A percentile compares a stretch with the other conserved stretches of the same genome.
Evolutionary conservation across 2,113 vertebrate species (phyloP).

Genomic region (Bos indicus): DNA sequence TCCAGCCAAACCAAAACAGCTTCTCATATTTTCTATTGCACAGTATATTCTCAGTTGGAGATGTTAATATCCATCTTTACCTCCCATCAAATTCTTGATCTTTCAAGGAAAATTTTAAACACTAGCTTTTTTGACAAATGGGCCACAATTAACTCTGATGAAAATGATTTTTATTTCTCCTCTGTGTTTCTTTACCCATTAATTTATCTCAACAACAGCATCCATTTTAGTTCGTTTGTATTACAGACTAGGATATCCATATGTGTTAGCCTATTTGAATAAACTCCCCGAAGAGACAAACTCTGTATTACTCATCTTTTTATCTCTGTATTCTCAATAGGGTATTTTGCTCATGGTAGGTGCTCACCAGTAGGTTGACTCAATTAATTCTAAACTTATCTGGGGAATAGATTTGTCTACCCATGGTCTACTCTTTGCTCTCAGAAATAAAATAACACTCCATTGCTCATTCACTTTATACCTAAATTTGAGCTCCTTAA

Average conservation of each 20-base stretch:
- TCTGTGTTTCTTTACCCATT: not conserved
- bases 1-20: not conserved
- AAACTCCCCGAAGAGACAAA: not conserved
- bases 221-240: not conserved
- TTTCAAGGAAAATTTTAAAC: slow-evolving; percentile 22
- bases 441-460: not conserved
- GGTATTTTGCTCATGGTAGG: not conserved
- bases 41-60: not conserved
- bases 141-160: not conserved
- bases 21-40: not conserved
- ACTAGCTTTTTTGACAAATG: not conserved
- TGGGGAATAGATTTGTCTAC: not conserved
- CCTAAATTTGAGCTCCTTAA: not conserved
- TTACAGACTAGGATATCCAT: not conserved
- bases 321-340: not conserved
- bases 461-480: not conserved
- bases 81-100: not conserved
- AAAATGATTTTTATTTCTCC: not conserved
- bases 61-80: not conserved
- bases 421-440: not conserved
- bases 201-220: not conserved
- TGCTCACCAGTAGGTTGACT: not conserved
- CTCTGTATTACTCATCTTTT: not conserved
- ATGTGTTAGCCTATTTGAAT: not conserved
- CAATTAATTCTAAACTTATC: slow-evolving; percentile 25